Evolutionary conservation across 2,797 vertebrate genomes (phyloP).

Genomic region (Rhinogobio ventralis): DNA sequence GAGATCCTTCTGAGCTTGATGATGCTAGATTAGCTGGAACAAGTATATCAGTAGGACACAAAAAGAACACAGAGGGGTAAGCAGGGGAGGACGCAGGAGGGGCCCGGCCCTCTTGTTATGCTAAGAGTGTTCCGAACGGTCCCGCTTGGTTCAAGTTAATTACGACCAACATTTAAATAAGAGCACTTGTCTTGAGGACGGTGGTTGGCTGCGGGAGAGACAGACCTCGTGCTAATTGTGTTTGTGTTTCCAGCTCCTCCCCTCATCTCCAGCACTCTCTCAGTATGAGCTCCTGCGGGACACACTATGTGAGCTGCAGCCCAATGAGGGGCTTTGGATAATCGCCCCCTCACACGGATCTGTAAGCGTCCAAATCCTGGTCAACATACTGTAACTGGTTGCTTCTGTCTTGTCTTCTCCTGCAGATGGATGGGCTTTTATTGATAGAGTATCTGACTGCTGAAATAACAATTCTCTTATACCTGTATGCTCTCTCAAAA

Average conservation of each 20-base stretch:
- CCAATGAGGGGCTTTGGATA: slow-evolving; percentile 35
- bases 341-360: not conserved
- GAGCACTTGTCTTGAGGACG: slow-evolving; percentile 72
- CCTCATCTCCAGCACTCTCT: slow-evolving; percentile 61
- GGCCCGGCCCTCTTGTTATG: slow-evolving; percentile 71
- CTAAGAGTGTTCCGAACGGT: slow-evolving; percentile 72
- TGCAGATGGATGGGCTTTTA: slow-evolving; percentile 1
- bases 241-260: slow-evolving; percentile 73
- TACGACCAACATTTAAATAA: slow-evolving; percentile 82
- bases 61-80: slow-evolving; percentile 52
- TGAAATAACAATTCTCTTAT: not conserved
- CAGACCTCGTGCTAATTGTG: slow-evolving; percentile 77
- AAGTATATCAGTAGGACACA: slow-evolving; percentile 56
- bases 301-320: slow-evolving; percentile 62
- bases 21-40: slow-evolving; percentile 47
- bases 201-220: slow-evolving; percentile 68
- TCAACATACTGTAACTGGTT: not conserved
- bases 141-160: slow-evolving; percentile 77
- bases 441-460: not conserved
- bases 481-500: not conserved
- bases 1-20: slow-evolving; percentile 43
- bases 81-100: slow-evolving; percentile 66
- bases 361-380: slow-evolving; percentile 10
- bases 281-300: slow-evolving; percentile 62
- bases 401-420: not conserved